A percentile compares a stretch with the other conserved stretches of the same genome.
phyloP scores from a whole-genome alignment of 2,113 vertebrate genomes.

The Indicator indicator region DNA sequence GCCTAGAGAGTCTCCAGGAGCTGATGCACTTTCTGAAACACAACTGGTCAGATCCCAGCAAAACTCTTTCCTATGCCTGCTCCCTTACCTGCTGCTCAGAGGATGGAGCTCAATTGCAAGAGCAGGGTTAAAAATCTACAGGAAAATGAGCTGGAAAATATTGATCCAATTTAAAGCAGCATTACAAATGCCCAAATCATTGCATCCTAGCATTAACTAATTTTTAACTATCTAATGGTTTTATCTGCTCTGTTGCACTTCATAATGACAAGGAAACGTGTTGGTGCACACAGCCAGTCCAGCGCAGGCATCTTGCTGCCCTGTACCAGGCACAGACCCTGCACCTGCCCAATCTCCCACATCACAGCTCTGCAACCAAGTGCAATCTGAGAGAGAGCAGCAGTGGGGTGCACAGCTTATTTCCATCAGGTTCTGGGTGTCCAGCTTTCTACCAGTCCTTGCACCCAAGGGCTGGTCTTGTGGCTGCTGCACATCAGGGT shows the following conservation, averaged over 20 bases:
- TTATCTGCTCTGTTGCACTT: constrained; percentile 67
- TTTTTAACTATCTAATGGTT: constrained; percentile 66
- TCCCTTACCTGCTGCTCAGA: neutral
- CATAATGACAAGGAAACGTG: constrained; percentile 63
- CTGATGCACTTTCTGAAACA: neutral
- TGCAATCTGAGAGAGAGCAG: accelerated
- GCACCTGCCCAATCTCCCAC: neutral
- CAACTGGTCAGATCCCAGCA: neutral
- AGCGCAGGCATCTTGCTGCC: neutral
- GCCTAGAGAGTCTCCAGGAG: neutral
- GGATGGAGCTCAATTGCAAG: neutral
- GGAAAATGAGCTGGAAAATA: constrained; percentile 72
- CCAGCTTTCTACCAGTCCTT: neutral
- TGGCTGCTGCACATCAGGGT: accelerated
- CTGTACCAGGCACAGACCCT: neutral
- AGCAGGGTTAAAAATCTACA: constrained; percentile 39
- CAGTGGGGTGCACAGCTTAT: too few relatives aligned
- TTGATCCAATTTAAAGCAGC: constrained; percentile 66
- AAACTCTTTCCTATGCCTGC: neutral
- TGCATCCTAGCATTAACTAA: constrained; percentile 69
- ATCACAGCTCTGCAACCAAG: neutral
- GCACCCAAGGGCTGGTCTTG: neutral
- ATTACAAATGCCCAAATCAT: constrained; percentile 62
- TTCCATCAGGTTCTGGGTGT: neutral
- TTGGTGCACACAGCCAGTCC: neutral